Base-by-base conservation (phyloP, 2,888 invertebrate genomes). In the Halictus ligatus region DNA sequence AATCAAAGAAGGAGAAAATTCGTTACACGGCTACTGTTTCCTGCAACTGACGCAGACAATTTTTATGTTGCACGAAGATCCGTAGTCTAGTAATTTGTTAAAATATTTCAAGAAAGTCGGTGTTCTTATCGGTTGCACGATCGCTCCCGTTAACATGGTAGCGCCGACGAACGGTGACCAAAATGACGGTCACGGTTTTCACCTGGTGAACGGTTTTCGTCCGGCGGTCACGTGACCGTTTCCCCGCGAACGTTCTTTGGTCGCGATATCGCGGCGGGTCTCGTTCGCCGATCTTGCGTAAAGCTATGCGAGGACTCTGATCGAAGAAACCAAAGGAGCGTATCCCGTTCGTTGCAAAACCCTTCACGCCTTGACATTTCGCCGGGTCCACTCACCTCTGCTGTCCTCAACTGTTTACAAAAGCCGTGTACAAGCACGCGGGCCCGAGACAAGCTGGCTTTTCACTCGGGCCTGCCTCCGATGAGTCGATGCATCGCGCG, bases 341-440 rank as follows among this genome's bases (percentile, higher is more conserved):
- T 80, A 76, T 81, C 83, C 83, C 64, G 83, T 64, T 29, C 80
- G 78, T 92, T 92, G 92, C 91, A 89, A 92, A 92, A 92, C 81
- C 86, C 75, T 29, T 75, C 75, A 81, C 78, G 90, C 92, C 93
- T 92, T 93, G 93, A 93, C 92, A 93, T 93, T 93, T 93, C 80
- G 79, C 87, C 43, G 86, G 83, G 85, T 92, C 89, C 91, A 86
- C 87, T 91, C 89, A 92, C 92, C 90, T 90, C 84, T 86, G 85
- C 83, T 85, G 87, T 86, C 90, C 86, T 80, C 81, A 40, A 82
- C 84, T 88, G 86, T 90, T 89, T 86, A 85, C 85, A 64, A 81
- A 77, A 69, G 69, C 58, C n/a, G n/a, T 58, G 58, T 58, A n/a
- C 12, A 12, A 10, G 46, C 8, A 6, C 35, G 78, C 78, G 78